Evolutionary conservation across 2,113 vertebrate genomes (phyloP), one percentile per base, ranked within the genome.

Genomic region (Lophura nycthemera): DNA sequence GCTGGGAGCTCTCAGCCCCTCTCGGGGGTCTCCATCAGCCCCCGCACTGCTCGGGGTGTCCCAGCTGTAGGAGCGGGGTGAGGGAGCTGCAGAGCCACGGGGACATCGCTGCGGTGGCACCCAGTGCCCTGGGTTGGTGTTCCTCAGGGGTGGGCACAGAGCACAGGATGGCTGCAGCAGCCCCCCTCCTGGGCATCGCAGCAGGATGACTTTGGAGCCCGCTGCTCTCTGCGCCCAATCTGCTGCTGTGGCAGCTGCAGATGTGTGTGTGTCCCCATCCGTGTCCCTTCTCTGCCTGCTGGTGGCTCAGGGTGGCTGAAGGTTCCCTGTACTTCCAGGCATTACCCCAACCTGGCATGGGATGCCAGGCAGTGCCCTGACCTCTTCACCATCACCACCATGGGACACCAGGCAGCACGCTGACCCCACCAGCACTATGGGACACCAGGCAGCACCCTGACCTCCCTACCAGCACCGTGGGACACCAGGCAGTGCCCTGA

Each of bases 211-310:
- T 80, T 90, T 50, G 22, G 59, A 47, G 40, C 1, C 38, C 1
- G 9, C 34, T 7, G 7, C 22, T 65, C n/a, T 10, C 2, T 0
- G 6, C 8, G 3, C 12, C 27, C 52, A n/a, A 45, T 4, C n/a
- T n/a, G 10, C 13, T 87, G 2, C 2, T 2, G 13, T 67, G n/a
- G 10, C 1, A 8, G 11, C 52, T 65, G 47, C 20, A 2, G 22
- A 6, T 21, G 10, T 47, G 29, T 0, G 2, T 11, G 48, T n/a
- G 48, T 18, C 15, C 40, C 20, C 38, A 4, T 20, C 38, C 45
- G 3, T 18, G 57, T 61, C 29, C 32, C 10, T 30, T 3, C 11
- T 12, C 29, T 5, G 1, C 1, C 0, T 1, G 4, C 29, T 16
- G 29, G 25, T 21, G 32, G 24, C 21, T 11, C 8, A 34, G 63